phyloP scores from a whole-genome alignment of 2,797 vertebrate genomes.

The Myotis myotis region DNA sequence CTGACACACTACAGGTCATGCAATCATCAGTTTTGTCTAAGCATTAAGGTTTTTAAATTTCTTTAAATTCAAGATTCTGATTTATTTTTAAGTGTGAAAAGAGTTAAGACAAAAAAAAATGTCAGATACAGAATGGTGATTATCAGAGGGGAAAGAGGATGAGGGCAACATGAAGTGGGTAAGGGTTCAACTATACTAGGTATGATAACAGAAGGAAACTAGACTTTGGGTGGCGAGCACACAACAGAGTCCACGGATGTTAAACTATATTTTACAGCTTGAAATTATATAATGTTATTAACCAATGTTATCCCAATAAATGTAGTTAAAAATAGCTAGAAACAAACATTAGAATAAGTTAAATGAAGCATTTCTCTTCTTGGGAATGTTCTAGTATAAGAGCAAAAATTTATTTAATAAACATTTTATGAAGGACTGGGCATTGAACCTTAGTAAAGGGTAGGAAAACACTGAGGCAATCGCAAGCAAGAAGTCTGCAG shows the following conservation, averaged over 20 bases:
- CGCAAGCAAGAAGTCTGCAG: background rate
- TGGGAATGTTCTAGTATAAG: background rate
- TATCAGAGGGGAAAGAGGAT: background rate
- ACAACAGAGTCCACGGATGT: background rate
- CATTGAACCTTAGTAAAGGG: background rate
- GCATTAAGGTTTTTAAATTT: background rate
- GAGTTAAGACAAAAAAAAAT: background rate
- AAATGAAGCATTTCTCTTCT: background rate
- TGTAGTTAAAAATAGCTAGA: background rate
- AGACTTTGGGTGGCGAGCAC: background rate
- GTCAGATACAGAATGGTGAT: background rate
- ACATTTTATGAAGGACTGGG: background rate
- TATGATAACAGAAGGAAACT: background rate
- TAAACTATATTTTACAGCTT: background rate
- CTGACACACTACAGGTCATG: background rate
- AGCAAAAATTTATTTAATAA: background rate
- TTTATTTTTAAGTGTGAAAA: background rate
- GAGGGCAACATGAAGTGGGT: background rate
- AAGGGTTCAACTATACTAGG: background rate
- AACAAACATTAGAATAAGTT: background rate
- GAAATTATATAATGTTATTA: background rate
- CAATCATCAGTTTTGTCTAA: background rate
- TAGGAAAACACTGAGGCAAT: background rate
- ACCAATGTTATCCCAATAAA: background rate
- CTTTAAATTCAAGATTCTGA: background rate